Evolutionary conservation across 2,797 vertebrate species (phyloP).

Genomic region (Sebastes minor): DNA sequence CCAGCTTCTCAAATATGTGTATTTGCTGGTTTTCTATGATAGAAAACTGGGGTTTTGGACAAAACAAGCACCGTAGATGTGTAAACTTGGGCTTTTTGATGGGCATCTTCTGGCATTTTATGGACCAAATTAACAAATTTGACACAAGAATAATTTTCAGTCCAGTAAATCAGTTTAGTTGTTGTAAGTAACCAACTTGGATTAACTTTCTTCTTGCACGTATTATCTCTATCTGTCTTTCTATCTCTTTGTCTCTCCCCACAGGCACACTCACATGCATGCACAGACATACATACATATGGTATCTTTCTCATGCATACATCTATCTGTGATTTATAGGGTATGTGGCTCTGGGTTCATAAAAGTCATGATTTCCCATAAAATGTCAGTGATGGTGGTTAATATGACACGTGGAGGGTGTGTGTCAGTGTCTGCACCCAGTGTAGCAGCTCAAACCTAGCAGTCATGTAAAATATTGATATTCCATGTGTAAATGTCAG

Average conservation of each 20-base stretch:
- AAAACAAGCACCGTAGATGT: neutral
- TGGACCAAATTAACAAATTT: no score
- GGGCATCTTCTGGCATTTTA: neutral
- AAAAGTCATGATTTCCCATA: constrained; percentile 83
- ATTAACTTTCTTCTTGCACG: neutral
- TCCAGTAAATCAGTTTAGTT: neutral
- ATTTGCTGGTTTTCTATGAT: neutral
- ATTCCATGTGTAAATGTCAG: constrained; percentile 80
- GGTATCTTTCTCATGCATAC: constrained; percentile 50
- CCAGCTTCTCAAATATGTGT: neutral
- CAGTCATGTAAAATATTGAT: constrained; percentile 82
- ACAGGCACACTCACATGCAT: constrained; percentile 1
- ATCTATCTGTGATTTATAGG: constrained; percentile 79
- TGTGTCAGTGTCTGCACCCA: constrained; percentile 33
- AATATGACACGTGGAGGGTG: constrained; percentile 74
- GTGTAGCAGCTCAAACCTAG: constrained; percentile 50
- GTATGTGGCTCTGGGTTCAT: constrained; percentile 77
- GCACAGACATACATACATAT: constrained; percentile 38
- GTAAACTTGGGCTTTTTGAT: neutral
- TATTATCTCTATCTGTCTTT: neutral
- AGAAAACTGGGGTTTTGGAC: neutral
- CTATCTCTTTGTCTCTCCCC: neutral
- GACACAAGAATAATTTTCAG: no score
- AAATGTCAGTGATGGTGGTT: constrained; percentile 82
- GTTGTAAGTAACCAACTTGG: neutral